These are phyloP conservation scores for Bothrops jararaca DNA, from an alignment of 2,113 vertebrate genomes.

Conservation along the genomic window DNA sequence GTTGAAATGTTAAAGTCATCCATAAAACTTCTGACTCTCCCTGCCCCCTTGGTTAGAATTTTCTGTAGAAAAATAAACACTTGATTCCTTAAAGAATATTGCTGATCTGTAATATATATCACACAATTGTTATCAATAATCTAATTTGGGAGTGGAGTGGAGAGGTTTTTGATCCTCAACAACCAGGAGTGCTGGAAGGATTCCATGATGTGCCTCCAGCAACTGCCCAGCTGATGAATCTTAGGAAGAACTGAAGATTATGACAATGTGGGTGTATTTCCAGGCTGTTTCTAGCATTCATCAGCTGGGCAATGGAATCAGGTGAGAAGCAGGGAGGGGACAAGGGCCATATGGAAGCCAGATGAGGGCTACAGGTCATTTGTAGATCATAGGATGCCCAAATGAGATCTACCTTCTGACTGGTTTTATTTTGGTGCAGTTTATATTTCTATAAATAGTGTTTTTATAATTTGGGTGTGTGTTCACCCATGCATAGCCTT, in stretches of 20 bases:
- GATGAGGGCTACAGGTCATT: not conserved
- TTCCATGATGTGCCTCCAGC: no score
- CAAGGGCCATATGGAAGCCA: not conserved
- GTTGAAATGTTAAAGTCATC: not conserved
- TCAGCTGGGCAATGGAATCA: not conserved
- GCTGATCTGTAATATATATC: not conserved
- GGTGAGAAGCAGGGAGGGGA: not conserved
- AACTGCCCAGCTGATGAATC: no score
- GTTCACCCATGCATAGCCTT: not conserved
- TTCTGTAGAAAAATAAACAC: constrained; percentile 18
- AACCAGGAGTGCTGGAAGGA: not conserved
- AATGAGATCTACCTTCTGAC: not conserved
- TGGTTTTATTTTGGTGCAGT: not conserved
- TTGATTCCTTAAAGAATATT: not conserved
- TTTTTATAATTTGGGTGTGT: not conserved
- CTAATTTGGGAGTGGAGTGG: not conserved
- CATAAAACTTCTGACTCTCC: not conserved
- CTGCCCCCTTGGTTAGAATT: not conserved
- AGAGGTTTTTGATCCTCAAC: not conserved
- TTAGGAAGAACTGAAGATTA: not conserved
- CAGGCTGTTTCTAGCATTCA: not conserved
- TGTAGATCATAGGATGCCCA: not conserved
- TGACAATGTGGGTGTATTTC: not conserved
- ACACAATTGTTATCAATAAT: not conserved
- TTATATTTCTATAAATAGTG: not conserved